Evolutionary conservation across 2,888 invertebrate genomes (phyloP), one percentile per base, ranked within the genome.

Genomic region (Abrostola triplasia): DNA sequence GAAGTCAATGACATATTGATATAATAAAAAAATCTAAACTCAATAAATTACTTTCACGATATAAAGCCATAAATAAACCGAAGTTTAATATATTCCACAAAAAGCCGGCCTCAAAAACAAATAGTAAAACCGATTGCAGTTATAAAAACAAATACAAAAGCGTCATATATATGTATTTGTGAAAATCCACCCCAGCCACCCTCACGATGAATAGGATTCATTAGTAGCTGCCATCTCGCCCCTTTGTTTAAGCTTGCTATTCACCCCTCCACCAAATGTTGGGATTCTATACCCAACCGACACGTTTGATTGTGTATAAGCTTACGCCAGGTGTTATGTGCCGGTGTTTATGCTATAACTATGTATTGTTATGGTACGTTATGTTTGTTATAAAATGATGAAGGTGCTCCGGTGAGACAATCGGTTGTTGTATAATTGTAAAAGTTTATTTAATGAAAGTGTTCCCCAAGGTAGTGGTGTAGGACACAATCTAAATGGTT

Each of bases 121-220:
- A 12, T 36, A 41, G 12, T 24, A 57, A 57, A 55, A 54, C 36
- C 53, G 51, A 59, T 59, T 42, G 50, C 52, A 54, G 11, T 12
- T 38, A 44, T 50, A 37, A 50, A 54, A 55, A 61, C 49, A 70
- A 24, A 64, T 47, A 13, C 44, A 42, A 52, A 44, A 50, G 38
- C 38, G n/a, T 47, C 56, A 60, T 50, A 56, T 53, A 59, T 12
- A 40, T 12, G 49, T 42, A 59, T 24, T 64, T 61, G 60, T 60
- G 56, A 55, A 58, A 59, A 64, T 51, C 49, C 58, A 42, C 50
- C 56, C 60, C 50, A 36, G 44, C 67, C 71, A 59, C 68, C 68
- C 58, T 72, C 44, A 12, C 56, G 49, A 67, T 79, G 82, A 82
- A 80, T 78, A 63, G 73, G 68, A 78, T 81, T 81, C 81, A 80